These are phyloP conservation scores for Gibbula magus DNA, from an alignment of 2,888 invertebrate genomes.

Conservation along the genomic window DNA sequence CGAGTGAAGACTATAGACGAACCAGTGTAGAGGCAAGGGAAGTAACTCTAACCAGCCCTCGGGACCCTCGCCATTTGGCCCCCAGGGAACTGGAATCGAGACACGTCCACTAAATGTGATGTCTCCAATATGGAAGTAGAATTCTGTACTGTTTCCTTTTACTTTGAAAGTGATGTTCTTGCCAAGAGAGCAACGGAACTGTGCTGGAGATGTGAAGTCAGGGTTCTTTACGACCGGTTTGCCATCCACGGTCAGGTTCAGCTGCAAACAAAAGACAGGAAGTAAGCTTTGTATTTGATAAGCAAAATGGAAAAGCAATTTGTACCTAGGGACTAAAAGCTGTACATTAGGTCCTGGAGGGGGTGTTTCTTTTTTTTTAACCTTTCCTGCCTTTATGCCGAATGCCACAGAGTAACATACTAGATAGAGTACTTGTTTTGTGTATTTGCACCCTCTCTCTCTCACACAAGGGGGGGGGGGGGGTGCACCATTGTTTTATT, in stretches of 20 bases:
- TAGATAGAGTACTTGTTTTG: too few relatives aligned
- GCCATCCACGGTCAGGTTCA: conserved; percentile 50
- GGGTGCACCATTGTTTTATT: too few relatives aligned
- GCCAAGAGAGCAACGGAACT: conserved; percentile 50
- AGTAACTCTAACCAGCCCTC: conserved; percentile 57
- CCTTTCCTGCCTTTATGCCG: too few relatives aligned
- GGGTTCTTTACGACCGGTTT: conserved; percentile 50
- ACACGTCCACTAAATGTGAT: conserved; percentile 43
- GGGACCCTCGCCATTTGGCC: conserved; percentile 53
- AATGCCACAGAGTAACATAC: too few relatives aligned
- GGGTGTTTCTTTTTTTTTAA: too few relatives aligned
- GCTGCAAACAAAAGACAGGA: background rate
- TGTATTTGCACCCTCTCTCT: too few relatives aligned
- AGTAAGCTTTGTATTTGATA: too few relatives aligned
- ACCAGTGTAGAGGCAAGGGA: conserved; percentile 64
- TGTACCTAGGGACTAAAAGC: too few relatives aligned
- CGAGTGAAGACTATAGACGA: conserved; percentile 62
- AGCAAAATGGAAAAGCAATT: too few relatives aligned
- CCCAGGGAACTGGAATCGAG: conserved; percentile 49
- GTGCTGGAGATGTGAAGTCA: conserved; percentile 47
- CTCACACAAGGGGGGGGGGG: too few relatives aligned
- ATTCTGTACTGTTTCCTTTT: conserved; percentile 37
- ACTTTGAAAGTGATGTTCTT: conserved; percentile 47
- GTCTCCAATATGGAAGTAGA: conserved; percentile 47
- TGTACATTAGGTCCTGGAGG: too few relatives aligned